Conservation (phyloP, 37 sponge, comb jelly and placozoan genomes). For the Mnemiopsis leidyi region DNA sequence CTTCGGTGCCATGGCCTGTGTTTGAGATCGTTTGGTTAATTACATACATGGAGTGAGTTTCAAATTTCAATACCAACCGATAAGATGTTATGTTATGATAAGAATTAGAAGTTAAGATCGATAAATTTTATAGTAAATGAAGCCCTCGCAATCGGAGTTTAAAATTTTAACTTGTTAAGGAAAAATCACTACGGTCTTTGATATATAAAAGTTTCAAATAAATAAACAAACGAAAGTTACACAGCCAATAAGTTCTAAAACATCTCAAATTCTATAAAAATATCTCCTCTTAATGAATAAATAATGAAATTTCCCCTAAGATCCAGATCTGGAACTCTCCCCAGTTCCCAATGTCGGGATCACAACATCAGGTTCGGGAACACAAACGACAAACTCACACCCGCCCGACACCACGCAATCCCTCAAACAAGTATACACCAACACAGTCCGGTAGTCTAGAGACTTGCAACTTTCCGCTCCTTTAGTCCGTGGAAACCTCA, state of each 20-base stretch:
- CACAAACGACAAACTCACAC: slow-evolving; percentile 21
- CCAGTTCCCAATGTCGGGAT: not conserved
- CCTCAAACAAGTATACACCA: not conserved
- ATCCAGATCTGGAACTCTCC: not conserved
- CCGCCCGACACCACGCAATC: not conserved
- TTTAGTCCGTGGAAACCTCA: not conserved
- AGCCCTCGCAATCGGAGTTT: too few relatives aligned
- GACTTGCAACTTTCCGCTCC: not conserved
- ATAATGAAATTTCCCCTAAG: not conserved
- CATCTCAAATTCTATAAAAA: too few relatives aligned
- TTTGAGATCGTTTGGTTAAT: too few relatives aligned
- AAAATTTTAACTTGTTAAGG: too few relatives aligned
- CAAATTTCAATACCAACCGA: too few relatives aligned
- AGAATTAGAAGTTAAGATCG: not conserved
- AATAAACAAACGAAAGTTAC: too few relatives aligned
- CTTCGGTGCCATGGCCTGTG: slow-evolving; percentile 41
- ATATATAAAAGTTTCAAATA: too few relatives aligned
- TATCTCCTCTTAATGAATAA: not conserved
- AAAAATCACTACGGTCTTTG: too few relatives aligned
- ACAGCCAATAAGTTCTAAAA: too few relatives aligned
- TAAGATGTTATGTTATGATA: not conserved
- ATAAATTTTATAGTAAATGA: not conserved
- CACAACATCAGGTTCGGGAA: slow-evolving; percentile 40
- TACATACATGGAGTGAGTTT: too few relatives aligned
- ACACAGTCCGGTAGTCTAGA: slow-evolving; percentile 33